Conservation (phyloP, 1,140 invertebrate genomes). For the Aphis craccivora region DNA sequence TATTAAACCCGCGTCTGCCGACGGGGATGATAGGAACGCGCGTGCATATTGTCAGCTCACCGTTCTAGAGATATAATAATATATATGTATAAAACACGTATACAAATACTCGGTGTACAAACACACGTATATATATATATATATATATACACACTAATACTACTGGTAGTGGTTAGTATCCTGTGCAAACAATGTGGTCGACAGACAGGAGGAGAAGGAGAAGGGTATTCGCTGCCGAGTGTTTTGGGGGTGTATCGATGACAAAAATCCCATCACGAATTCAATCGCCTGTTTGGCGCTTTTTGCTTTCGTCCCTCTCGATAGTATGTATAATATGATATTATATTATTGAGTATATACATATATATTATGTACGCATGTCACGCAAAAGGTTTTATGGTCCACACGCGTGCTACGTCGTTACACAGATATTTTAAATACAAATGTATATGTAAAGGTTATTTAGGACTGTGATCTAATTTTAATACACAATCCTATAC, state of each 20-base stretch:
- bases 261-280: slow-evolving; percentile 56
- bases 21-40: neutral
- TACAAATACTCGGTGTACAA: neutral
- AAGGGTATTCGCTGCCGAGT: neutral
- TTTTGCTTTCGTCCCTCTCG: neutral
- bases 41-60: slow-evolving; percentile 19
- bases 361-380: neutral
- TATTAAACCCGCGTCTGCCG: neutral
- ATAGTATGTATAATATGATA: neutral
- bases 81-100: neutral
- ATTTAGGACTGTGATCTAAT: neutral
- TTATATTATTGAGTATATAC: neutral
- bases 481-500: slow-evolving; percentile 2
- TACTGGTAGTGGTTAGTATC: slow-evolving; percentile 15
- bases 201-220: neutral
- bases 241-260: slow-evolving; percentile 41
- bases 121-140: neutral
- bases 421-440: neutral
- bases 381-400: slow-evolving; percentile 21
- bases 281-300: slow-evolving; percentile 22
- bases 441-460: neutral
- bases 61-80: neutral
- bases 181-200: slow-evolving; percentile 49
- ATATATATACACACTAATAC: neutral
- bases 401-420: neutral